These are phyloP conservation scores for Anthrax anthrax DNA, from an alignment of 2,888 invertebrate species.

Conservation along the genomic window DNA sequence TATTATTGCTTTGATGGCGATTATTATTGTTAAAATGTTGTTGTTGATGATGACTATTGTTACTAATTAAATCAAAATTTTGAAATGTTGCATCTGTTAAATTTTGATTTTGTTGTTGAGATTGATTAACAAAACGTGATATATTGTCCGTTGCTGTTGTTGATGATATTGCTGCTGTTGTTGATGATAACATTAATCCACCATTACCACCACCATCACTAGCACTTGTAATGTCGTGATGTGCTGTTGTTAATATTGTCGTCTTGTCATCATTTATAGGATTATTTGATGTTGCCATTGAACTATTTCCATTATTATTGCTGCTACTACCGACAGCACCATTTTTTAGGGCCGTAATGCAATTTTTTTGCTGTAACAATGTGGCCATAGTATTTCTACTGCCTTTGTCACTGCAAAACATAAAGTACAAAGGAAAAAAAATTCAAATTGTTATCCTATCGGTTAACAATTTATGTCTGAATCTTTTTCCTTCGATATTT, in stretches of 20 bases:
- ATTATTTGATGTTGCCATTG: conserved; percentile 21
- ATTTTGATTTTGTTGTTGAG: conserved; percentile 6
- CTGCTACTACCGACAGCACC: conserved; percentile 25
- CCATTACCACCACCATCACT: conserved; percentile 19
- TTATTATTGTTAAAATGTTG: neutral
- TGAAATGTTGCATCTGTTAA: neutral
- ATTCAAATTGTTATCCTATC: too few species aligned
- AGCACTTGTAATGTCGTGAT: neutral
- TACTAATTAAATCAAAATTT: neutral
- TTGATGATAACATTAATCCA: neutral
- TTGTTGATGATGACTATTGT: neutral
- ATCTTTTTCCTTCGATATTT: too few species aligned
- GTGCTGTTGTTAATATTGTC: conserved; percentile 4
- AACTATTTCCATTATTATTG: conserved; percentile 17
- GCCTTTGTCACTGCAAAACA: conserved; percentile 20
- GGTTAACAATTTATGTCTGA: too few species aligned
- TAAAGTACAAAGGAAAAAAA: conserved; percentile 13
- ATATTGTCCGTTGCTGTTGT: conserved; percentile 15
- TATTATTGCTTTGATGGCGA: neutral
- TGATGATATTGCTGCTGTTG: conserved; percentile 3
- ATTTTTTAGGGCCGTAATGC: conserved; percentile 60
- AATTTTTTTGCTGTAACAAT: conserved; percentile 71
- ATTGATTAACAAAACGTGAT: neutral
- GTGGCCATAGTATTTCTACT: conserved; percentile 50
- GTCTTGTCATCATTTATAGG: neutral